phyloP scores from a whole-genome alignment of 2,797 vertebrate species.

The Momotus momota region DNA sequence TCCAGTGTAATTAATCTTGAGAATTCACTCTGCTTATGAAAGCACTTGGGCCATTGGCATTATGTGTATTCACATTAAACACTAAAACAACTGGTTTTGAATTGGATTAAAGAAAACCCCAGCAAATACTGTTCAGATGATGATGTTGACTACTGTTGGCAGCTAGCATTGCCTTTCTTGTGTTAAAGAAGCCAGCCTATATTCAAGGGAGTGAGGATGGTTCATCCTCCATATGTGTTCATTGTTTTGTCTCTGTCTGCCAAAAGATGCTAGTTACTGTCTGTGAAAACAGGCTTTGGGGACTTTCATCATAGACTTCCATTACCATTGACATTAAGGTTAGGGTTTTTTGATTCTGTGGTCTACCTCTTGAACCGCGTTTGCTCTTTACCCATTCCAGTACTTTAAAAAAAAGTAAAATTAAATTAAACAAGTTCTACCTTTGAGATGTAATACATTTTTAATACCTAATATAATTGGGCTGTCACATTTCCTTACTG shows the following conservation, averaged over 20 bases:
- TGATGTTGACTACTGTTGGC: not conserved
- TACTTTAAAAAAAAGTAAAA: not conserved
- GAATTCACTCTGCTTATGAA: not conserved
- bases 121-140: not conserved
- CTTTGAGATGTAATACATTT: not conserved
- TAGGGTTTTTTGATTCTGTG: not conserved
- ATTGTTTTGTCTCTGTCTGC: not conserved
- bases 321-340: accelerated
- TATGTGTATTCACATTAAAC: not conserved
- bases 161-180: not conserved
- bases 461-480: not conserved
- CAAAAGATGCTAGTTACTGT: not conserved
- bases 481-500: not conserved
- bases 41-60: not conserved
- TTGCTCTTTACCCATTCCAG: not conserved
- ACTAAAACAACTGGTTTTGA: not conserved
- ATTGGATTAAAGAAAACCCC: accelerated
- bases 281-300: not conserved
- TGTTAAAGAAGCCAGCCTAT: not conserved
- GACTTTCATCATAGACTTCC: not conserved
- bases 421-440: not conserved
- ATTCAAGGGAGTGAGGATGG: not conserved
- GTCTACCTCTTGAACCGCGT: not conserved
- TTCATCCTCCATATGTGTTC: not conserved
- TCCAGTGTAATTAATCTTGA: not conserved